Conservation (phyloP, 2,113 vertebrate genomes). For the Odocoileus hemionus region DNA sequence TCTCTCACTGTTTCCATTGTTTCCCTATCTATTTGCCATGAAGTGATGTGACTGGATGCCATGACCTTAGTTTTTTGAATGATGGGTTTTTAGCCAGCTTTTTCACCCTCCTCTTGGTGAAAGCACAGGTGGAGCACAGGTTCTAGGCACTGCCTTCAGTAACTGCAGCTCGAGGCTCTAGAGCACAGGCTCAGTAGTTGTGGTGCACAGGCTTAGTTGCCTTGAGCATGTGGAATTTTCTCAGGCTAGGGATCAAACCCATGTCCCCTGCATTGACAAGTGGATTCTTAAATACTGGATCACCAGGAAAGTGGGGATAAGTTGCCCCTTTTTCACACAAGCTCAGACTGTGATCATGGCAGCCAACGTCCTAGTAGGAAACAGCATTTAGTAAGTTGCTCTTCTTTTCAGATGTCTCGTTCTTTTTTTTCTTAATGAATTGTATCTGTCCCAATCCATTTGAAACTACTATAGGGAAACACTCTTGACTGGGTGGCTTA, state of each 20-base stretch:
- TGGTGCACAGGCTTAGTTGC: fast-evolving
- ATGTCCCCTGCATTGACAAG: not conserved
- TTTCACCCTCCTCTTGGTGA: not conserved
- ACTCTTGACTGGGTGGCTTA: not conserved
- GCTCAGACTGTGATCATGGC: not conserved
- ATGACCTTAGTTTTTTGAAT: not conserved
- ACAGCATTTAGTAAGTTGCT: not conserved
- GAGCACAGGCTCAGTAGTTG: not conserved
- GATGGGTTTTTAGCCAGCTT: not conserved
- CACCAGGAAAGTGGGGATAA: not conserved
- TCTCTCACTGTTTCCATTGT: not conserved
- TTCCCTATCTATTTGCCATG: not conserved
- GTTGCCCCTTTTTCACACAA: not conserved
- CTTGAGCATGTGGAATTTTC: not conserved
- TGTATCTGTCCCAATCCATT: not conserved
- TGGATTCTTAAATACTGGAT: not conserved
- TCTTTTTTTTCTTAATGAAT: not conserved
- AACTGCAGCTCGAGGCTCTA: not conserved
- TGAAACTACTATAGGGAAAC: not conserved
- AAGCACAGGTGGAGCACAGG: not conserved
- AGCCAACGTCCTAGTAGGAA: not conserved
- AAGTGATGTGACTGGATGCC: not conserved
- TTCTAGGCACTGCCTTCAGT: not conserved
- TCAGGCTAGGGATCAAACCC: not conserved
- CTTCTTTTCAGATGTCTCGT: not conserved